Conservation (phyloP, 2,888 invertebrate species). For the Onthophagus sagittarius region DNA sequence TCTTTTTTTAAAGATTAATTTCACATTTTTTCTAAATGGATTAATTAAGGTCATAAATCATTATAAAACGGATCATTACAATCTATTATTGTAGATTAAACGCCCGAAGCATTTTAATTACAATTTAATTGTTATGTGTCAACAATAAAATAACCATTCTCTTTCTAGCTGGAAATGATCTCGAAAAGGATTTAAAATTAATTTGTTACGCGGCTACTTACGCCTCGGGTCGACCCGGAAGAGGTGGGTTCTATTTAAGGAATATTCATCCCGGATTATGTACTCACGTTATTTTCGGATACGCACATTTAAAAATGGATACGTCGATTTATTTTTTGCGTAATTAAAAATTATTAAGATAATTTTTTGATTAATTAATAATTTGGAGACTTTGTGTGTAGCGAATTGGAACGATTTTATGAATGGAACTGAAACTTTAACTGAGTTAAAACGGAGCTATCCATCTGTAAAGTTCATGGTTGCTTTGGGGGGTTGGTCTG, state of each 20-base stretch:
- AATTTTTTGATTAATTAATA: background rate
- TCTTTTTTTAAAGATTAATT: too few relatives aligned
- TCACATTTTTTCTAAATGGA: background rate
- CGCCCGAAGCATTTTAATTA: background rate
- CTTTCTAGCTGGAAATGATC: background rate
- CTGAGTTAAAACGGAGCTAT: background rate
- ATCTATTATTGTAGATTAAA: background rate
- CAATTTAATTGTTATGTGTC: background rate
- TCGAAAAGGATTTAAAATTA: background rate
- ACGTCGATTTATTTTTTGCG: background rate
- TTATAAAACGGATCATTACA: background rate
- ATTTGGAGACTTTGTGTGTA: background rate
- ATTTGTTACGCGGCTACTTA: conserved; percentile 2
- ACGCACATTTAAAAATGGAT: background rate
- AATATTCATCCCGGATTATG: background rate
- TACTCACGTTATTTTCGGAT: conserved; percentile 3
- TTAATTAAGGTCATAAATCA: background rate
- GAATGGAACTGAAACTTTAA: background rate
- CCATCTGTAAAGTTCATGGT: background rate
- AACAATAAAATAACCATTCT: background rate
- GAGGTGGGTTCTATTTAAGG: background rate
- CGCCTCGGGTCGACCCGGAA: background rate
- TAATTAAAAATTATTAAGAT: background rate
- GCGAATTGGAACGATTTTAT: conserved; percentile 1
- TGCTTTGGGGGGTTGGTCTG: background rate